Evolutionary conservation across 2,888 invertebrate genomes (phyloP).

Genomic region (Rutpela maculata): DNA sequence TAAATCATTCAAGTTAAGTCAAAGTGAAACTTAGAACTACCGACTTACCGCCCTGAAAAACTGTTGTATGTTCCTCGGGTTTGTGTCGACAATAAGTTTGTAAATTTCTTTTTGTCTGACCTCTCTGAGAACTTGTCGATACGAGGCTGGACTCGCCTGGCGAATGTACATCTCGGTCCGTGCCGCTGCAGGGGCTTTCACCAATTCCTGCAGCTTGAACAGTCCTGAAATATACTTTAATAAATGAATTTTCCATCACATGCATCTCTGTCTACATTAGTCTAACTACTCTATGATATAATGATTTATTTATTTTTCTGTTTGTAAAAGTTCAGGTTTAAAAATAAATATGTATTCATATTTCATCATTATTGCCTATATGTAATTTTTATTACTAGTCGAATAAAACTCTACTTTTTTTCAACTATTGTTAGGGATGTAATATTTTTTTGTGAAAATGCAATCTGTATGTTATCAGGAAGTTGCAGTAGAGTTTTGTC

Average conservation of each 20-base stretch:
- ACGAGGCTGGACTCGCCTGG: conserved; percentile 83
- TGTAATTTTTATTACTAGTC: no score
- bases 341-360: no score
- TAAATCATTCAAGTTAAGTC: conserved; percentile 1
- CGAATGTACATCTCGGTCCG: conserved; percentile 86
- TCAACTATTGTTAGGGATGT: no score
- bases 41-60: conserved; percentile 91
- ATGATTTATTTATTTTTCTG: conserved; percentile 2
- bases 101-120: conserved; percentile 91
- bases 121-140: conserved; percentile 85
- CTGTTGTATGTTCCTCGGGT: conserved; percentile 86
- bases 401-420: no score
- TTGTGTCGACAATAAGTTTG: conserved; percentile 92
- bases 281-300: conserved; percentile 25
- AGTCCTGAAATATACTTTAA: conserved; percentile 77
- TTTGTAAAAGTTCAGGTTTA: neutral
- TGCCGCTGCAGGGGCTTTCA: conserved; percentile 81
- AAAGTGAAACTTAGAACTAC: conserved; percentile 9
- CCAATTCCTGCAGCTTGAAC: conserved; percentile 89
- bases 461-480: no score
- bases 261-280: neutral
- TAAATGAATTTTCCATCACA: conserved; percentile 15
- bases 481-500: no score
- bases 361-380: no score
- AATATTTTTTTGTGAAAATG: no score